A percentile compares a stretch with the other conserved stretches of the same genome.
Conservation (phyloP, 2,888 invertebrate species). For the Enchytraeus crypticus region DNA sequence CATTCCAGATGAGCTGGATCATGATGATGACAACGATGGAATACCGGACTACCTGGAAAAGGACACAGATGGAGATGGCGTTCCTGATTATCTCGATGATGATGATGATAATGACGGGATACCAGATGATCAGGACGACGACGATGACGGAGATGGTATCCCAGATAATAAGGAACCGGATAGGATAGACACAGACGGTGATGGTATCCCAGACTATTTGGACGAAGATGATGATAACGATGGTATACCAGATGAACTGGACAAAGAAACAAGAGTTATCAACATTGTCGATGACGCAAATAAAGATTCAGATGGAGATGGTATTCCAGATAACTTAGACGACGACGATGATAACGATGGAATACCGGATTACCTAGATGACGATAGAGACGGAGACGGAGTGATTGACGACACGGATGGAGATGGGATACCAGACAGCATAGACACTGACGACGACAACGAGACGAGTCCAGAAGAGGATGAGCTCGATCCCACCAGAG, state of each 20-base stretch:
- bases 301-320: conserved; percentile 34
- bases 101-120: conserved; percentile 34
- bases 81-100: conserved; percentile 30
- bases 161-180: conserved; percentile 32
- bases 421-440: conserved; percentile 28
- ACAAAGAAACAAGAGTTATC: conserved; percentile 31
- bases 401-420: conserved; percentile 27
- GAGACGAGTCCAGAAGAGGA: conserved; percentile 28
- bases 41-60: conserved; percentile 30
- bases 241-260: conserved; percentile 38
- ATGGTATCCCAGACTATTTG: conserved; percentile 26
- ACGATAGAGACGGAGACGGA: conserved; percentile 30
- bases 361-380: conserved; percentile 35
- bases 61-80: conserved; percentile 40
- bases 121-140: conserved; percentile 34
- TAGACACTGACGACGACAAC: conserved; percentile 23
- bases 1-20: too few relatives aligned
- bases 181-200: conserved; percentile 16
- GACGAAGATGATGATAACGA: conserved; percentile 34
- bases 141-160: conserved; percentile 33
- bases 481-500: conserved; percentile 30
- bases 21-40: conserved; percentile 28
- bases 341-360: conserved; percentile 37
- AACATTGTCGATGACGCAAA: conserved; percentile 29
- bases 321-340: conserved; percentile 38